Conservation (phyloP, 2,888 invertebrate genomes). For the Dioctria rufipes region DNA sequence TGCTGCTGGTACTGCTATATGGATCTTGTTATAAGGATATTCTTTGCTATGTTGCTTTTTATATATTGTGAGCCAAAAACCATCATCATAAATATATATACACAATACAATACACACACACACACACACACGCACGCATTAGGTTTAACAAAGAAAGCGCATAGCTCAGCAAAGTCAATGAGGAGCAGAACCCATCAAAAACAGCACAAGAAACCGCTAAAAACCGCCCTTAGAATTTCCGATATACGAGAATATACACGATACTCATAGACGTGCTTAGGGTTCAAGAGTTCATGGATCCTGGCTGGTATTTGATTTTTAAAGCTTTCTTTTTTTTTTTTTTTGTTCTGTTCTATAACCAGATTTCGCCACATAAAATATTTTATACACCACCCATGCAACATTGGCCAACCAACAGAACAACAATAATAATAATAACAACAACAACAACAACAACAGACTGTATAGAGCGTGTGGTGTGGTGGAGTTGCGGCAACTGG, state of each 20-base stretch:
- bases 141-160: not conserved
- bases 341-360: constrained; percentile 22
- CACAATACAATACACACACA: not conserved
- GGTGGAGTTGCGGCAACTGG: not conserved
- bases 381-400: constrained; percentile 48
- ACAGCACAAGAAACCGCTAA: constrained; percentile 35
- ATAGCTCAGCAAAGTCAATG: constrained; percentile 45
- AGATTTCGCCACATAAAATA: constrained; percentile 56
- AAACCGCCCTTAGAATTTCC: constrained; percentile 42
- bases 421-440: not conserved
- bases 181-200: constrained; percentile 6
- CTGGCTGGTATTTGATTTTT: constrained; percentile 44
- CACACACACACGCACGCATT: not conserved
- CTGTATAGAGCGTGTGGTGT: not conserved
- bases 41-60: not conserved
- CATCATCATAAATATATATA: not conserved
- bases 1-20: no score
- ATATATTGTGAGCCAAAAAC: no score
- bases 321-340: constrained; percentile 31
- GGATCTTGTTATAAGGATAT: constrained; percentile 17
- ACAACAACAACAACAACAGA: constrained; percentile 3
- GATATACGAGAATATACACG: not conserved
- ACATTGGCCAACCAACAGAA: constrained; percentile 21
- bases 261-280: constrained; percentile 7
- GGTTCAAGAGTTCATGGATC: constrained; percentile 26